Percentiles rank a stretch among this genome's conserved stretches.
These are phyloP conservation scores for Zootermopsis nevadensis DNA, from an alignment of 2,888 invertebrate species.

Conservation along the genomic window DNA sequence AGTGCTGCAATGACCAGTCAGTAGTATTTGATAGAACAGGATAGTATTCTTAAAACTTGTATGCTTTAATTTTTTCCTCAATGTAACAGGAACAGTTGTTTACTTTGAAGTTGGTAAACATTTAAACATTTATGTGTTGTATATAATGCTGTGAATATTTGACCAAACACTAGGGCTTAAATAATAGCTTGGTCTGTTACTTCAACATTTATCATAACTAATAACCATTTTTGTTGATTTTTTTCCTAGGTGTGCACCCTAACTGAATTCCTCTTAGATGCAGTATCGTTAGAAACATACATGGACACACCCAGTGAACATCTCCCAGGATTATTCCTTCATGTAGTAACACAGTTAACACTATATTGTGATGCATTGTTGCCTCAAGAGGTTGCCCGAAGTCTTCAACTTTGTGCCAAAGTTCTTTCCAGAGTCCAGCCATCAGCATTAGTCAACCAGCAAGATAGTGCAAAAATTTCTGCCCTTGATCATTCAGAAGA, in stretches of 20 bases:
- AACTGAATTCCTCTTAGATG: constrained; percentile 80
- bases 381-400: constrained; percentile 73
- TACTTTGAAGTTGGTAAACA: too few relatives aligned
- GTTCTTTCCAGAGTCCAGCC: constrained; percentile 82
- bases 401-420: constrained; percentile 77
- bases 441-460: constrained; percentile 48
- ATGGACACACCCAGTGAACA: constrained; percentile 82
- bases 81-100: too few relatives aligned
- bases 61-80: too few relatives aligned
- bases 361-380: constrained; percentile 68
- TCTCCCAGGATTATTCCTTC: constrained; percentile 79
- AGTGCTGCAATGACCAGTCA: too few relatives aligned
- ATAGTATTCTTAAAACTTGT: too few relatives aligned
- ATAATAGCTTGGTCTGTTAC: too few relatives aligned
- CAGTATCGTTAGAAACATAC: constrained; percentile 80
- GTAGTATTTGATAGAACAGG: too few relatives aligned
- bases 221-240: too few relatives aligned
- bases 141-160: too few relatives aligned
- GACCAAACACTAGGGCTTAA: too few relatives aligned
- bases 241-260: constrained; percentile 74
- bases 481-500: constrained; percentile 32
- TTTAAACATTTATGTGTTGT: too few relatives aligned
- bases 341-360: constrained; percentile 72
- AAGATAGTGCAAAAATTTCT: constrained; percentile 32
- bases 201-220: too few relatives aligned